Base-by-base conservation (phyloP, 2,113 vertebrate genomes). In the Colistium nudipinnis region DNA sequence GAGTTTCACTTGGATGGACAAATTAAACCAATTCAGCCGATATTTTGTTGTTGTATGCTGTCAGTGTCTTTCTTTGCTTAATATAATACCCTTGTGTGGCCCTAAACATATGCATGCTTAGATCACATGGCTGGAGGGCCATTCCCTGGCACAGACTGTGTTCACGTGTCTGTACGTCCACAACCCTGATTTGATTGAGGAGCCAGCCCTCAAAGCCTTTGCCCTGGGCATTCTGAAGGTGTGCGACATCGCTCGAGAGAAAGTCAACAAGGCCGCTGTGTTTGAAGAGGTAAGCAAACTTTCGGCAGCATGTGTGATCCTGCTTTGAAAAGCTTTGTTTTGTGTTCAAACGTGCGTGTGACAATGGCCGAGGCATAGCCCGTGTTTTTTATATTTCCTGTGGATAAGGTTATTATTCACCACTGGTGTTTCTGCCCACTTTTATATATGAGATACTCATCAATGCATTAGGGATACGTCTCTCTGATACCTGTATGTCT, bases 111-210 rank as follows among this genome's bases (percentile, higher is more conserved):
- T 31, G 9, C 59, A 3, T 61, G 83, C 72, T 1, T 83, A 99
- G 98, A 99, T 99, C 85, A 99, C 98, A 0, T 99, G 98, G 98
- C 87, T 99, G 78, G 98, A 99, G 86, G 98, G 98, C 44, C 98
- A 99, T 88, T 99, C 97, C 1, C 92, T 99, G 88, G 98, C 98
- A 36, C 97, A 99, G 92, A 99, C 98, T 0, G 98, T 99, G 41
- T 99, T 99, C 85, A 99, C 98, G n/a, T 99, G 98, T 89, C 92
- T 99, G 78, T 99, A 98, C 20, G 95, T 99, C 90, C 98, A 99
- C 85, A 99, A 98, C 89, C 97, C 98, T 3, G 97, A 99, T 85
- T 92, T 96, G 62, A 99, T 99, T 84, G 96, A 98, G 88, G 97
- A 99, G 88, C 96, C 97, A 51, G 93, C 97, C 54, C 97, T 99